Evolutionary conservation across 1,140 invertebrate genomes (phyloP), one percentile per base, ranked within the genome.

Genomic region (Laupala kohalensis): DNA sequence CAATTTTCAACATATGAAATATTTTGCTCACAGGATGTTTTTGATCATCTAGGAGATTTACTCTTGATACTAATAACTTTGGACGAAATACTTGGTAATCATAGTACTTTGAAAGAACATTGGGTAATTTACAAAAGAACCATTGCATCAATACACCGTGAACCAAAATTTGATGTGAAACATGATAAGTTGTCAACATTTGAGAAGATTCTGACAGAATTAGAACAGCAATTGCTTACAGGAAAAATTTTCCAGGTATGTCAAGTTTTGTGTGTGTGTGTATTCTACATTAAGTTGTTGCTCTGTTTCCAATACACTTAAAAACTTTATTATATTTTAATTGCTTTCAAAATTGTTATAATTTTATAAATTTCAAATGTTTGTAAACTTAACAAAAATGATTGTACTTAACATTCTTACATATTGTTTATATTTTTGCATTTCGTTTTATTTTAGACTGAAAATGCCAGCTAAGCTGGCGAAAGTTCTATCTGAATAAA

Each of bases 51-150:
- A 9, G 85, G 86, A 19, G 85, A 90, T 76, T 76, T 92, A 24
- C 83, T 93, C 26, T 79, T 85, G n/a, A 83, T 89, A 64, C 80
- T 93, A 5, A 80, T 92, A 12, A 90, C 86, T 25, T 75, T 94
- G 13, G 92, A 94, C 78, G 86, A 88, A 79, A 80, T 93, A 19
- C 82, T 93, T 29, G 81, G 84, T 27, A 79, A 79, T 63, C 86
- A 88, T 72, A 81, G 83, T 3, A 79, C 83, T 0, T 79, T 93
- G 5, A 78, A 85, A 70, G 87, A 91, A 23, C 87, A 91, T 76
- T 92, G 89, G 89, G 85, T 85, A 19, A 80, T 86, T 5, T 93
- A 92, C 75, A 83, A 86, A 76, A 84, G 87, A 75, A 86, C 90
- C 78, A 82, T 92, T 1, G 85, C 85, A 70, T 87, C 87, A 23